These are phyloP conservation scores for Megaleporinus macrocephalus DNA, from an alignment of 2,113 vertebrate genomes.

Conservation along the genomic window DNA sequence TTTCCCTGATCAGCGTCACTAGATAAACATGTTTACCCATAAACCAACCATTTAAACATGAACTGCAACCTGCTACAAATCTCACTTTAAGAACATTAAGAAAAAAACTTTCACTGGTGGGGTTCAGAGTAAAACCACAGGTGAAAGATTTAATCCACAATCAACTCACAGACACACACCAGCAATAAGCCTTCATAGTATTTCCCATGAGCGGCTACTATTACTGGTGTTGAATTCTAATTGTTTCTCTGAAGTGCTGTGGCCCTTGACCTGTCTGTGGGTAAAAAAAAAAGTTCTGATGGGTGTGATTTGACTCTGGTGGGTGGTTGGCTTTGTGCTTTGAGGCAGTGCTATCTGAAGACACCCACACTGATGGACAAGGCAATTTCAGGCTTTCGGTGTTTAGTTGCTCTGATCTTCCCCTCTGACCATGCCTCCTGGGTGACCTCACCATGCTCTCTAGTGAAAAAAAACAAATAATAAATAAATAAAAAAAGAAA, in stretches of 20 bases:
- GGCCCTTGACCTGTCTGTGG: background rate
- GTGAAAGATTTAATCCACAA: too few species aligned
- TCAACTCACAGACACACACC: too few species aligned
- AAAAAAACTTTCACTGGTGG: too few species aligned
- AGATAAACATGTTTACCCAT: too few species aligned
- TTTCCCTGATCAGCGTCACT: too few species aligned
- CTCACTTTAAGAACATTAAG: too few species aligned
- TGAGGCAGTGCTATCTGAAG: slow-evolving; percentile 71
- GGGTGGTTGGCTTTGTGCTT: background rate
- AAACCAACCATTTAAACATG: too few species aligned
- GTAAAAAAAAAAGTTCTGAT: background rate
- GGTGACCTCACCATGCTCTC: slow-evolving; percentile 53
- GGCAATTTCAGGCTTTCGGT: slow-evolving; percentile 77
- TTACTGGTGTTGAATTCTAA: background rate
- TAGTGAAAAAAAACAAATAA: slow-evolving; percentile 48
- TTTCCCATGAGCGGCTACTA: background rate
- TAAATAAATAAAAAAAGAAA: background rate
- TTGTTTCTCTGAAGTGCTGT: background rate
- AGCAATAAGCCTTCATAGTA: too few species aligned
- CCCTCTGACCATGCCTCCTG: slow-evolving; percentile 51
- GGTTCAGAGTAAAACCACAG: too few species aligned
- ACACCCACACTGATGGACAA: slow-evolving; percentile 79
- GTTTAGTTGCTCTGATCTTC: slow-evolving; percentile 62
- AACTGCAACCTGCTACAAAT: too few species aligned
- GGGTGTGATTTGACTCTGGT: background rate